phyloP scores from a whole-genome alignment of 2,797 vertebrate species.

The Clarias fuscus region DNA sequence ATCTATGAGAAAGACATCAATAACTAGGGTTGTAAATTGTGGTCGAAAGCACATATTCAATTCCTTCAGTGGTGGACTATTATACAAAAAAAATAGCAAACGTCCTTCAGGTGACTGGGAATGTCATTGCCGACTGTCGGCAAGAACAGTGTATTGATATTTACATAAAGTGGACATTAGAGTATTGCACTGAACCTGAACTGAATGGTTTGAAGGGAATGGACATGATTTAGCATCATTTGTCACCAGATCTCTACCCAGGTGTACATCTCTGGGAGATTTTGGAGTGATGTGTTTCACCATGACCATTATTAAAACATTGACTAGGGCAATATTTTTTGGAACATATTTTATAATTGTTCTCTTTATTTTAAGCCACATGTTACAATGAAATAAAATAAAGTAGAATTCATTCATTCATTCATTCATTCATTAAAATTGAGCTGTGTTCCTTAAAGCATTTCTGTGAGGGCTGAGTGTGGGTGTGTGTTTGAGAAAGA shows the following conservation, averaged over 20 bases:
- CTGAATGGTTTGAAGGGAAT: background rate
- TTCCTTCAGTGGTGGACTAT: background rate
- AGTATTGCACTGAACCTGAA: background rate
- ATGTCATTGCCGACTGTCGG: background rate
- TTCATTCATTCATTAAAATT: too few relatives aligned
- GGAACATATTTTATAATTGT: background rate
- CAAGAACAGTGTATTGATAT: background rate
- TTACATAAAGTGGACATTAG: background rate
- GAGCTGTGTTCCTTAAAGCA: background rate
- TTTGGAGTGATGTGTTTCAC: background rate
- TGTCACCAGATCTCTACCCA: background rate
- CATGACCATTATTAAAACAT: background rate
- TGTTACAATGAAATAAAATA: too few relatives aligned
- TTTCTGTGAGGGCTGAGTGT: background rate
- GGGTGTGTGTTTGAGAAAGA: slow-evolving; percentile 3
- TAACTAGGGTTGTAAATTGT: background rate
- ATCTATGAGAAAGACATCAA: background rate
- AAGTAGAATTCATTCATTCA: too few relatives aligned
- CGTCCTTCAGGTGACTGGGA: background rate
- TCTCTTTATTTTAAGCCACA: background rate
- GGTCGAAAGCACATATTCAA: background rate
- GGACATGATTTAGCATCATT: background rate
- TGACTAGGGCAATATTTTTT: background rate
- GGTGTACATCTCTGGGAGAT: background rate
- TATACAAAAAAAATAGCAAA: background rate